A percentile compares a stretch with the other conserved stretches of the same genome.
These are phyloP conservation scores for Metopia argyrocephala DNA, from an alignment of 2,888 invertebrate genomes.

Conservation along the genomic window DNA sequence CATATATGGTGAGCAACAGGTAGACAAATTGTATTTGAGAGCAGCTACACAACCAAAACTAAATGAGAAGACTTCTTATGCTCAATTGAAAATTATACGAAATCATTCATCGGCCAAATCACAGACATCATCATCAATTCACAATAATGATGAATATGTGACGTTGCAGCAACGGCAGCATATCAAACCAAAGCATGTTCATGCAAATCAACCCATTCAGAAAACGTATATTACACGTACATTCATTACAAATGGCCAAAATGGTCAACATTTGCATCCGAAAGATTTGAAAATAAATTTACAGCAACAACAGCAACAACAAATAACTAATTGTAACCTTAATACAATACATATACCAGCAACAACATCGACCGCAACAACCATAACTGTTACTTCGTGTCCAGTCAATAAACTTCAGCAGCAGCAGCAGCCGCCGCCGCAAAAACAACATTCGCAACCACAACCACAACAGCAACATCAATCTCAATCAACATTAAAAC, in stretches of 20 bases:
- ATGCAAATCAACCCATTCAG: slow-evolving; percentile 67
- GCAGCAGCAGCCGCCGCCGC: slow-evolving; percentile 52
- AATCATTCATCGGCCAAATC: slow-evolving; percentile 67
- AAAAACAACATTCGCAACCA: slow-evolving; percentile 54
- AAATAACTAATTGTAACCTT: slow-evolving; percentile 56
- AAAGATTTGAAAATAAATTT: slow-evolving; percentile 66
- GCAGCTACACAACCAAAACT: slow-evolving; percentile 81
- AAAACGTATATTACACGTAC: slow-evolving; percentile 67
- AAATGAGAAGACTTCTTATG: slow-evolving; percentile 77
- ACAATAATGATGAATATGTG: slow-evolving; percentile 74
- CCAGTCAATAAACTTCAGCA: slow-evolving; percentile 46
- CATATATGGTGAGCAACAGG: slow-evolving; percentile 84
- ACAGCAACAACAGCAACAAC: slow-evolving; percentile 52
- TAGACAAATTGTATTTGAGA: slow-evolving; percentile 85
- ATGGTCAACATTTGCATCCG: slow-evolving; percentile 75
- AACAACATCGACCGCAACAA: slow-evolving; percentile 34
- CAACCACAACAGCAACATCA: slow-evolving; percentile 58
- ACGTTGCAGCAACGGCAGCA: slow-evolving; percentile 70
- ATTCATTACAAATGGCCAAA: slow-evolving; percentile 74
- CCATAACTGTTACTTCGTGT: slow-evolving; percentile 61
- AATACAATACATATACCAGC: slow-evolving; percentile 26
- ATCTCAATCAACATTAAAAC: slow-evolving; percentile 64
- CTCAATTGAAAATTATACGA: slow-evolving; percentile 76
- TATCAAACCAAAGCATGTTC: slow-evolving; percentile 68
- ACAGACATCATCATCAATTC: slow-evolving; percentile 33